phyloP scores from a whole-genome alignment of 2,888 invertebrate species.

The Zaprionus obscuricornis region DNA sequence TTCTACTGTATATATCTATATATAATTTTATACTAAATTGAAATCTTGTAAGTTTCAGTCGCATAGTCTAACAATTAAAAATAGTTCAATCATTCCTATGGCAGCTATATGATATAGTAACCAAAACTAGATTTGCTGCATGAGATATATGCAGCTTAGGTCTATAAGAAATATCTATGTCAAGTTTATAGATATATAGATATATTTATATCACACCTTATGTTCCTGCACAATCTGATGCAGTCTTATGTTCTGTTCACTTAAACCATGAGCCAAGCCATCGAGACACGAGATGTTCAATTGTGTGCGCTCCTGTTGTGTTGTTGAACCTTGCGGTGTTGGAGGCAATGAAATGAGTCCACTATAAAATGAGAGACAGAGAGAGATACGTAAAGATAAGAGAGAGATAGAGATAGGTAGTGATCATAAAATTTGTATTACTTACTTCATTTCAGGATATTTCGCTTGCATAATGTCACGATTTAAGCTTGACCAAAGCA shows the following conservation, averaged over 20 bases:
- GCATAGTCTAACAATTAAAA: too few relatives aligned
- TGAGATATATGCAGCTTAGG: too few relatives aligned
- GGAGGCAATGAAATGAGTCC: slow-evolving; percentile 83
- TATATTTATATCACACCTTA: slow-evolving; percentile 86
- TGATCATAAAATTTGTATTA: neutral
- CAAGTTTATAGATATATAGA: too few relatives aligned
- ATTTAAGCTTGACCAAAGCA: slow-evolving; percentile 78
- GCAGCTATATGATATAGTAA: too few relatives aligned
- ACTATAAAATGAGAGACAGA: slow-evolving; percentile 44
- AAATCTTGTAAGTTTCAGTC: too few relatives aligned
- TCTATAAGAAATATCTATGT: too few relatives aligned
- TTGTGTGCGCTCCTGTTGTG: slow-evolving; percentile 81
- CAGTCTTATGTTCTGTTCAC: slow-evolving; percentile 86
- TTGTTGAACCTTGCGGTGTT: slow-evolving; percentile 85
- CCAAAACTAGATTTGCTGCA: too few relatives aligned
- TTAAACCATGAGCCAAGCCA: slow-evolving; percentile 83
- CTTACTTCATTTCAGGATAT: slow-evolving; percentile 71
- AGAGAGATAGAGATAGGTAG: neutral
- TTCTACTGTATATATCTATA: too few relatives aligned
- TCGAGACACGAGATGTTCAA: slow-evolving; percentile 82
- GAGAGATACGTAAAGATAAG: too few relatives aligned
- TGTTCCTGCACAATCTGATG: slow-evolving; percentile 92
- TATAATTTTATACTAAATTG: too few relatives aligned
- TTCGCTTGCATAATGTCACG: slow-evolving; percentile 71
- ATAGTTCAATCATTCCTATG: too few relatives aligned